phyloP scores from a whole-genome alignment of 2,888 invertebrate species.

The Lochmaea crataegi region DNA sequence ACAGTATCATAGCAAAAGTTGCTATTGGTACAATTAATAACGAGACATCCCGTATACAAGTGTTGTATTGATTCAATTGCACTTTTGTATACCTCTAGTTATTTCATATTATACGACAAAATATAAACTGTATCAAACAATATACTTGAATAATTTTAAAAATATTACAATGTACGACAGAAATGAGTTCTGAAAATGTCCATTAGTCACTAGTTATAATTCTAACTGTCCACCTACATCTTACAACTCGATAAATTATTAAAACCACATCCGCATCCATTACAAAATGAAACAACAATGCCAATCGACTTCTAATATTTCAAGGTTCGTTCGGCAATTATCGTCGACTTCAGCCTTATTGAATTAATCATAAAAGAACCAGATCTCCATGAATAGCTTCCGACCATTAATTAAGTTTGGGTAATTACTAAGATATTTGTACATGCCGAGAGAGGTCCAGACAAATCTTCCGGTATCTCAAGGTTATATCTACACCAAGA shows the following conservation, averaged over 20 bases:
- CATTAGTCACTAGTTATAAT: background rate
- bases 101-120: background rate
- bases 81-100: no score
- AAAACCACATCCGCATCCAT: constrained; percentile 6
- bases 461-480: constrained; percentile 10
- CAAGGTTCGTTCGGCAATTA: constrained; percentile 27
- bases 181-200: background rate
- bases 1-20: no score
- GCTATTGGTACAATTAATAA: no score
- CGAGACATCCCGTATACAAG: no score
- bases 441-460: constrained; percentile 3
- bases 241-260: background rate
- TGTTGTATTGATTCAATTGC: no score
- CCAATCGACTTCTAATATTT: constrained; percentile 17
- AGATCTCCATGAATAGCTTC: constrained; percentile 23
- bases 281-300: constrained; percentile 5
- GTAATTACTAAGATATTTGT: constrained; percentile 12
- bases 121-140: background rate
- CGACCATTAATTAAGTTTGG: constrained; percentile 19
- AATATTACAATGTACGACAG: background rate
- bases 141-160: background rate
- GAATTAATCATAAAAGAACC: constrained; percentile 28
- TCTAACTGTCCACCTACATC: background rate
- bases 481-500: background rate
- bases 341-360: constrained; percentile 10